Evolutionary conservation across 2,888 invertebrate genomes (phyloP), one percentile per base, ranked within the genome.

Genomic region (Anaspis maculata): DNA sequence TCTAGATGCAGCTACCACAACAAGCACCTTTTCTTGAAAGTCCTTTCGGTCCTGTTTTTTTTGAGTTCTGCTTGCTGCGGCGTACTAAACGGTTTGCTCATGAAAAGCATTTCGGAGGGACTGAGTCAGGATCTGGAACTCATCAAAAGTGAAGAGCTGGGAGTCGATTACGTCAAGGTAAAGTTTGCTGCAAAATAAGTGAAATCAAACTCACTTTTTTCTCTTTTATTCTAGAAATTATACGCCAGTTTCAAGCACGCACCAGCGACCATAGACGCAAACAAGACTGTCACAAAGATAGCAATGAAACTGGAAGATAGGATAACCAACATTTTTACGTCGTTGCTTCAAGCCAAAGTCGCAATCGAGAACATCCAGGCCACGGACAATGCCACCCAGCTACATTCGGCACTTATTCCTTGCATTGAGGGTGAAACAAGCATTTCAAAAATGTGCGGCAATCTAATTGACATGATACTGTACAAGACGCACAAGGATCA

Each of bases 101-200:
- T 54, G 32, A 49, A 43, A 35, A 39, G 44, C 35, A 41, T 54
- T 34, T 43, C 52, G 14, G 47, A 32, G 27, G 51, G 59, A 34
- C 46, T 64, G 21, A 49, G 52, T 34, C 36, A 49, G 10, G 58
- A 59, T 42, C 48, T 65, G 22, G 51, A 46, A 23, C 45, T 42
- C 12, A 46, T 60, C 21, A 59, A 56, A 41, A 54, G 55, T 45
- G 59, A 62, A 40, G 64, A 65, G 42, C 37, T 65, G 27, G 60
- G 61, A 15, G 50, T 60, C 31, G 48, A 55, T 21, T 56, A 57
- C 29, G 54, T 62, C 44, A 46, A 57, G 48, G 64, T 64, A 56
- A 12, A 26, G 11, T 9, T 15, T 3, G 19, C 14, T 3, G 9
- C 10, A 25, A n/a, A 25, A 7, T 14, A 6, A 25, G 25, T 25